Evolutionary conservation across 2,797 vertebrate genomes (phyloP).

Genomic region (Pseudopleuronectes americanus): DNA sequence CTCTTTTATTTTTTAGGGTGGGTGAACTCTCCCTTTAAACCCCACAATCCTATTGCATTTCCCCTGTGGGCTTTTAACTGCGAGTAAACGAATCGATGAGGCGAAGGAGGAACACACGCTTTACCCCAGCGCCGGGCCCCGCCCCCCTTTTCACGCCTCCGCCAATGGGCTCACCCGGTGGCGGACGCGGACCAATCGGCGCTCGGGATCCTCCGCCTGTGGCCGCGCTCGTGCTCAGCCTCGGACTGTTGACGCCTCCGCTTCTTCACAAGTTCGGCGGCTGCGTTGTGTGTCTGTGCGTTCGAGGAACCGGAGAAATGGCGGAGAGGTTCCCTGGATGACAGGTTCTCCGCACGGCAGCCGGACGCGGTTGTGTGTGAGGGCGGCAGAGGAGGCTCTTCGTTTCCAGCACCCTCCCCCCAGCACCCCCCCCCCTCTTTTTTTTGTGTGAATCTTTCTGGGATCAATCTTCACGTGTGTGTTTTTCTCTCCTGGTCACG

Average conservation of each 20-base stretch:
- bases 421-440: no score
- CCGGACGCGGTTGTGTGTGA: constrained; percentile 3
- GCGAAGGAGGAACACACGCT: neutral
- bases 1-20: no score
- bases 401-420: neutral
- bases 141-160: constrained; percentile 50
- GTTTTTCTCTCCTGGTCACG: constrained; percentile 11
- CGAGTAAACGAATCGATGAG: constrained; percentile 66
- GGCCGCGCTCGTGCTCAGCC: constrained; percentile 11
- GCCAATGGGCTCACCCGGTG: constrained; percentile 67
- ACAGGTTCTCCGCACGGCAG: neutral
- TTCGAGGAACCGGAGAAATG: neutral
- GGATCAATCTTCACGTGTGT: constrained; percentile 26
- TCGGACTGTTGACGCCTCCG: neutral
- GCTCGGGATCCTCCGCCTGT: constrained; percentile 15
- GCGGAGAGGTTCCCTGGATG: neutral
- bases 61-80: constrained; percentile 60
- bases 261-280: no score
- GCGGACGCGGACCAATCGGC: constrained; percentile 70
- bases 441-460: neutral
- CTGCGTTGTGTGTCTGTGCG: neutral
- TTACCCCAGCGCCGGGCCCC: constrained; percentile 29
- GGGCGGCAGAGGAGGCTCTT: constrained; percentile 22
- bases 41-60: constrained; percentile 54
- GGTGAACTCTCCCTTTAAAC: constrained; percentile 20